Evolutionary conservation across 2,113 vertebrate species (phyloP).

Genomic region (Labrus mixtus): DNA sequence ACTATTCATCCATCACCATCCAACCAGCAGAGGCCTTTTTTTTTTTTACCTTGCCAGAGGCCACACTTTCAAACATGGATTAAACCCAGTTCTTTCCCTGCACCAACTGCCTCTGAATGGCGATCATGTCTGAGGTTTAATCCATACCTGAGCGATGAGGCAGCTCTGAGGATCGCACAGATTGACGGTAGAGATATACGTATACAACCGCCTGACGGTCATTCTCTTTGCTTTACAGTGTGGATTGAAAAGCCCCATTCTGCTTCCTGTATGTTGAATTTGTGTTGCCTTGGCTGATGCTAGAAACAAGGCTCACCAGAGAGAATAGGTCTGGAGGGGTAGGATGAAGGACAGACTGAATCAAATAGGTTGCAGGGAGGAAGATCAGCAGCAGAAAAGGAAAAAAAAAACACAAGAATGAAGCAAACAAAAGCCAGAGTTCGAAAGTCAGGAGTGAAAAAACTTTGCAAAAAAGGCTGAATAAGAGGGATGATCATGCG

Average conservation of each 20-base stretch:
- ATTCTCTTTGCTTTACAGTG: conserved; percentile 27
- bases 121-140: conserved; percentile 47
- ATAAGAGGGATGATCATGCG: background rate
- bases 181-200: conserved; percentile 51
- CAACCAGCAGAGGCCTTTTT: conserved; percentile 16
- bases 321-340: conserved; percentile 16
- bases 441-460: conserved; percentile 4
- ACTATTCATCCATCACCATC: conserved; percentile 21
- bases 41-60: conserved; percentile 33
- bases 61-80: conserved; percentile 37
- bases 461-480: background rate
- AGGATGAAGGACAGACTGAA: conserved; percentile 22
- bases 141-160: conserved; percentile 41
- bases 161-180: conserved; percentile 41
- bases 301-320: background rate
- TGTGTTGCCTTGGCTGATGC: background rate
- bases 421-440: background rate
- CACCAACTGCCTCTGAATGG: conserved; percentile 10
- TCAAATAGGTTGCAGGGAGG: conserved; percentile 20
- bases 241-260: conserved; percentile 30
- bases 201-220: background rate
- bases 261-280: conserved; percentile 15
- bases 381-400: conserved; percentile 21
- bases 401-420: conserved; percentile 7
- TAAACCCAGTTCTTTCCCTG: conserved; percentile 33